Evolutionary conservation across 2,888 invertebrate species (phyloP).

Genomic region (Dermolepida albohirtum): DNA sequence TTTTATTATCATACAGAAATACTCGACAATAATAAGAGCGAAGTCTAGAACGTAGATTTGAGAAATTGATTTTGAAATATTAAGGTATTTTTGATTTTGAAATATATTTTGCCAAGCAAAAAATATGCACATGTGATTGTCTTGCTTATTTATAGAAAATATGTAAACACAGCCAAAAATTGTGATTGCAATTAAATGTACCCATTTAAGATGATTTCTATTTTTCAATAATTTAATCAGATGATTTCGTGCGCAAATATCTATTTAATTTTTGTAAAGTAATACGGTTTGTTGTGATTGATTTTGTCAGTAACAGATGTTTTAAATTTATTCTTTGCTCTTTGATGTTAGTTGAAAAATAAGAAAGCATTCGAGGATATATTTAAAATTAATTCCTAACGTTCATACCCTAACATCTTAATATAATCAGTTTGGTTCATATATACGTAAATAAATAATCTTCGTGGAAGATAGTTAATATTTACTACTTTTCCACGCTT

Average conservation of each 20-base stretch:
- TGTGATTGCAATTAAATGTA: background rate
- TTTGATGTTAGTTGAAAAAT: background rate
- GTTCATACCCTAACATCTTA: background rate
- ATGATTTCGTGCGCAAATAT: too few relatives aligned
- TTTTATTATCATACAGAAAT: too few relatives aligned
- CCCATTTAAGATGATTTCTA: background rate
- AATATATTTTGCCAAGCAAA: background rate
- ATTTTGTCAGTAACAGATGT: background rate
- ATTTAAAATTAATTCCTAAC: too few relatives aligned
- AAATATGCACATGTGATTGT: background rate
- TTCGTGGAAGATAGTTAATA: background rate
- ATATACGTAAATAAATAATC: background rate
- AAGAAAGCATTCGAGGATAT: too few relatives aligned
- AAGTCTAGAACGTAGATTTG: too few relatives aligned
- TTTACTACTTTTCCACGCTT: slow-evolving; percentile 8
- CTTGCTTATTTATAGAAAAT: slow-evolving; percentile 28
- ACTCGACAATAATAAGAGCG: too few relatives aligned
- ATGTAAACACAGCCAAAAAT: slow-evolving; percentile 23
- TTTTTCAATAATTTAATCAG: too few relatives aligned
- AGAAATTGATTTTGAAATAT: too few relatives aligned
- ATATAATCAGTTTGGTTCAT: background rate
- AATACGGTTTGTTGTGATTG: too few relatives aligned
- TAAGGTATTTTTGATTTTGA: background rate
- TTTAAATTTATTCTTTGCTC: background rate
- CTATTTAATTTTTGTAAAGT: too few relatives aligned